These are phyloP conservation scores for Accipiter cooperii DNA, from an alignment of 2,113 vertebrate genomes.

Conservation along the genomic window DNA sequence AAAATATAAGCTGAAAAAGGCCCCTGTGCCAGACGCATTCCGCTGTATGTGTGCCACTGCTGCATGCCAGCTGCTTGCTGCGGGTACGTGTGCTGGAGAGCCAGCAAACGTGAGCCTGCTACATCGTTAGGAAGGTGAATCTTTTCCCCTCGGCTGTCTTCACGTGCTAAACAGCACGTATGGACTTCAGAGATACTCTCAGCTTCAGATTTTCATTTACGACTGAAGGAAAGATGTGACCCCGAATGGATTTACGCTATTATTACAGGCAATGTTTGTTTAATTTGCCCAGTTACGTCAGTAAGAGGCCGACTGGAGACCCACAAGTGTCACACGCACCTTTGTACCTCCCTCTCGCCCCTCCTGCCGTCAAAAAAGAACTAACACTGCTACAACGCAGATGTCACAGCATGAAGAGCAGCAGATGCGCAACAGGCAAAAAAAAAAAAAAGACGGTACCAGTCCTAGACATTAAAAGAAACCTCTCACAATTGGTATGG, in stretches of 20 bases:
- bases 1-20: slow-evolving; percentile 22
- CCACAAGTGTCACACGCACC: background rate
- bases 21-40: slow-evolving; percentile 1
- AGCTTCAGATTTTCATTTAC: background rate
- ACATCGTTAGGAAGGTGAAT: background rate
- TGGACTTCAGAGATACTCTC: background rate
- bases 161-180: background rate
- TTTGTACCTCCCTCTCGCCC: background rate
- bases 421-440: background rate
- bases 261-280: background rate
- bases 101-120: background rate
- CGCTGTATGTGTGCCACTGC: background rate
- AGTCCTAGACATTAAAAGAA: background rate
- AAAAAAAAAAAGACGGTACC: too few species aligned
- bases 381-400: background rate
- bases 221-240: background rate
- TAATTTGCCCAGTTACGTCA: background rate
- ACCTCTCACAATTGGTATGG: background rate
- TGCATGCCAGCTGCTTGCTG: background rate
- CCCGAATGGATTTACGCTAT: accelerated
- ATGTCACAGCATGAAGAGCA: background rate
- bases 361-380: background rate
- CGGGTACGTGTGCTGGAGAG: background rate
- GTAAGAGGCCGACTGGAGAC: background rate
- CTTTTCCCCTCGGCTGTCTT: background rate